Percentiles rank a stretch among this genome's conserved stretches.
Evolutionary conservation across 1,140 invertebrate species (phyloP).

Genomic region (Rhynchophorus ferrugineus): DNA sequence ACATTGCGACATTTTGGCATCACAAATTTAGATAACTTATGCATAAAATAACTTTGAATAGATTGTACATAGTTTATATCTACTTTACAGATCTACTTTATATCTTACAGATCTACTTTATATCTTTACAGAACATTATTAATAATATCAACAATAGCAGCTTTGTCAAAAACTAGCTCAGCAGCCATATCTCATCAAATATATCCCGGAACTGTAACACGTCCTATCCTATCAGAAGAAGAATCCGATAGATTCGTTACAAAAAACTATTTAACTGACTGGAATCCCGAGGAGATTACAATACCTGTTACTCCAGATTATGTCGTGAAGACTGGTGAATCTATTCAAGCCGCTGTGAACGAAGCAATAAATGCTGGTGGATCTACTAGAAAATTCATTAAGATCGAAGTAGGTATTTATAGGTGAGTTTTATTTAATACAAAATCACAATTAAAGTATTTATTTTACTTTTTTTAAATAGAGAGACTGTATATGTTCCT

Average conservation of each 20-base stretch:
- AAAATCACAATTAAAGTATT: neutral
- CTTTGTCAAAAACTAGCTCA: neutral
- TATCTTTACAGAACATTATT: no score
- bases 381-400: neutral
- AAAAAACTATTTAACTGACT: neutral
- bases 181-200: neutral
- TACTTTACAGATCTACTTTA: no score
- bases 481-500: conserved; percentile 6
- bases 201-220: neutral
- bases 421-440: neutral
- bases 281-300: neutral
- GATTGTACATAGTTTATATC: no score
- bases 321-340: neutral
- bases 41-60: no score
- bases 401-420: neutral
- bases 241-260: neutral
- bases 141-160: neutral
- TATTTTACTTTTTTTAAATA: neutral
- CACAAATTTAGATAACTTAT: no score
- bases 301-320: neutral
- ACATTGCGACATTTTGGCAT: no score
- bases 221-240: neutral
- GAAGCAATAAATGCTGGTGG: neutral
- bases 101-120: no score
- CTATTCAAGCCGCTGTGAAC: neutral